Conservation (phyloP, 2,113 vertebrate species). For the Menura novaehollandiae region DNA sequence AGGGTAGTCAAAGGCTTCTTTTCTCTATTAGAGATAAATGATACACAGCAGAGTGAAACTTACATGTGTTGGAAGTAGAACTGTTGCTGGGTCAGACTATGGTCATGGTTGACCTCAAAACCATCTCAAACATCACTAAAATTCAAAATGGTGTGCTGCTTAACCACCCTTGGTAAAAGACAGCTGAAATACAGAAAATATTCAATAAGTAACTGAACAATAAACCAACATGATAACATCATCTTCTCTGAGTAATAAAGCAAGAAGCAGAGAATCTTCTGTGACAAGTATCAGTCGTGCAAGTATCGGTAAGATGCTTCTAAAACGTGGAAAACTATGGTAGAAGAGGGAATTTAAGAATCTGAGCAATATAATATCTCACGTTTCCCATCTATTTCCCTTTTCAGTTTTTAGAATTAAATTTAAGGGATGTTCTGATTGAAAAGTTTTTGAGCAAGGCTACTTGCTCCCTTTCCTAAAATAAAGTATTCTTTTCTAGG, state of each 20-base stretch:
- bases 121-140: neutral
- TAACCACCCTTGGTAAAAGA: neutral
- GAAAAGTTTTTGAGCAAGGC: neutral
- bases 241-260: neutral
- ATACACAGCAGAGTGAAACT: neutral
- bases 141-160: neutral
- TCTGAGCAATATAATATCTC: neutral
- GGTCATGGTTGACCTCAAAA: neutral
- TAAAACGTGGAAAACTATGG: neutral
- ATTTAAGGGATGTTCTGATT: neutral
- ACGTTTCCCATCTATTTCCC: neutral
- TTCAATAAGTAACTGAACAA: neutral
- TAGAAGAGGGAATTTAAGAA: neutral
- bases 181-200: neutral
- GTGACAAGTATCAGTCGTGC: neutral
- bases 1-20: neutral
- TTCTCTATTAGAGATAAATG: neutral
- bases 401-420: neutral
- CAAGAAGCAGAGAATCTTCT: neutral
- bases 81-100: neutral
- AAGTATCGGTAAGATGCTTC: neutral
- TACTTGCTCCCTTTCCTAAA: neutral
- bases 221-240: neutral
- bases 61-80: neutral
- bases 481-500: neutral